These are phyloP conservation scores for Actinostola sp. DNA, from an alignment of 92 coral and sea anemone genomes.

Conservation along the genomic window DNA sequence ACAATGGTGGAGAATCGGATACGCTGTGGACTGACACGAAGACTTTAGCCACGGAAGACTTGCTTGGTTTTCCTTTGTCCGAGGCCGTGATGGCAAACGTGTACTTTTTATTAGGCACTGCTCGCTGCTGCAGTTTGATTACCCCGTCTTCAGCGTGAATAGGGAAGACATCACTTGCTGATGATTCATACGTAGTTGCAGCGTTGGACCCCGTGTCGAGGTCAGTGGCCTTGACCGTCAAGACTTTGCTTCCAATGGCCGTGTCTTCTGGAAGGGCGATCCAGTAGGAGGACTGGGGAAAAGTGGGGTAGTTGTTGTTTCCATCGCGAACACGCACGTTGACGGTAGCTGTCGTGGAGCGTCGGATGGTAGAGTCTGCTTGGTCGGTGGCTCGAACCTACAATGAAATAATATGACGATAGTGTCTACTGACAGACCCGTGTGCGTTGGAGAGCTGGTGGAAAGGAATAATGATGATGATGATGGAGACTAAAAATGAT, in stretches of 20 bases:
- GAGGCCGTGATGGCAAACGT: constrained; percentile 70
- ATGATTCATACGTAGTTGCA: constrained; percentile 57
- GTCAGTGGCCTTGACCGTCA: constrained; percentile 76
- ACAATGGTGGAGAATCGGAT: constrained; percentile 68
- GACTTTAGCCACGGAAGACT: constrained; percentile 62
- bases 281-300: constrained; percentile 91
- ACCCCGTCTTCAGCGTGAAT: constrained; percentile 65
- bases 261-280: constrained; percentile 60
- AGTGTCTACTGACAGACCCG: too few species aligned
- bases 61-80: constrained; percentile 76
- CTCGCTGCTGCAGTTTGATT: constrained; percentile 53
- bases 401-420: background rate
- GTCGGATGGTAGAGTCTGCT: constrained; percentile 60
- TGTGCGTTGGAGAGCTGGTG: too few species aligned
- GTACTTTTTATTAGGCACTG: constrained; percentile 50
- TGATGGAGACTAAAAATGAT: too few species aligned
- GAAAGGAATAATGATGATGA: too few species aligned
- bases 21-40: constrained; percentile 68
- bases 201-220: constrained; percentile 77
- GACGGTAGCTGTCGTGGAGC: constrained; percentile 71
- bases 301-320: constrained; percentile 83
- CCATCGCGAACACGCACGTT: constrained; percentile 76
- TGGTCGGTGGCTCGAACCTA: constrained; percentile 85
- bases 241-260: constrained; percentile 49
- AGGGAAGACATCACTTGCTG: constrained; percentile 45